Conservation (phyloP, 2,797 vertebrate genomes). For the Catharus ustulatus region DNA sequence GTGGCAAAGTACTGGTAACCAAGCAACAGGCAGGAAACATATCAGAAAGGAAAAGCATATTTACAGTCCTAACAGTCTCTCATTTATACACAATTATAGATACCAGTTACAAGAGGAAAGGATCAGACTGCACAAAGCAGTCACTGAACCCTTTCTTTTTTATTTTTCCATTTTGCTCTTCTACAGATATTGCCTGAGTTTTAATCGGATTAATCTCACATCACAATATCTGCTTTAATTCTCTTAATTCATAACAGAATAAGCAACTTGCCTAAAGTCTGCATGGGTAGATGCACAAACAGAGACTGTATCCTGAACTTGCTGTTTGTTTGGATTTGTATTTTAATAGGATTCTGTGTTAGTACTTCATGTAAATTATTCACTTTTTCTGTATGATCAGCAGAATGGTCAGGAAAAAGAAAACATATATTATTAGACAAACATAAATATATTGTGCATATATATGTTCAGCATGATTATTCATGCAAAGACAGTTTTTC, state of each 20-base stretch:
- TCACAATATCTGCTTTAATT: neutral
- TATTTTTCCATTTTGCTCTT: neutral
- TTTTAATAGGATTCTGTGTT: neutral
- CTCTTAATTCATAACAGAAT: neutral
- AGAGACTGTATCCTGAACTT: neutral
- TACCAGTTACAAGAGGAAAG: neutral
- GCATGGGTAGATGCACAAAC: neutral
- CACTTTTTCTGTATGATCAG: neutral
- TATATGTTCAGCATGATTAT: neutral
- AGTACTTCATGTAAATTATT: neutral
- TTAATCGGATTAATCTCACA: neutral
- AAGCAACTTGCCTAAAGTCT: neutral
- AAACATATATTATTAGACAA: neutral
- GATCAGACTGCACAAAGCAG: neutral
- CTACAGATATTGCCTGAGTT: neutral
- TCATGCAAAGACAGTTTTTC: neutral
- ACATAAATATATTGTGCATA: neutral
- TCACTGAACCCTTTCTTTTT: neutral
- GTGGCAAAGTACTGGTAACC: constrained; percentile 58
- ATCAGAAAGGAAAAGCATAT: constrained; percentile 46
- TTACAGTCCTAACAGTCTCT: constrained; percentile 50
- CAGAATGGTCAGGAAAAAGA: neutral
- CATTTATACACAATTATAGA: constrained; percentile 35
- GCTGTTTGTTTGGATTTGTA: neutral
- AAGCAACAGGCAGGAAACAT: constrained; percentile 68